A percentile compares a stretch with the other conserved stretches of the same genome.
Conservation (phyloP, 1,140 invertebrate species). For the Penaeus chinensis region DNA sequence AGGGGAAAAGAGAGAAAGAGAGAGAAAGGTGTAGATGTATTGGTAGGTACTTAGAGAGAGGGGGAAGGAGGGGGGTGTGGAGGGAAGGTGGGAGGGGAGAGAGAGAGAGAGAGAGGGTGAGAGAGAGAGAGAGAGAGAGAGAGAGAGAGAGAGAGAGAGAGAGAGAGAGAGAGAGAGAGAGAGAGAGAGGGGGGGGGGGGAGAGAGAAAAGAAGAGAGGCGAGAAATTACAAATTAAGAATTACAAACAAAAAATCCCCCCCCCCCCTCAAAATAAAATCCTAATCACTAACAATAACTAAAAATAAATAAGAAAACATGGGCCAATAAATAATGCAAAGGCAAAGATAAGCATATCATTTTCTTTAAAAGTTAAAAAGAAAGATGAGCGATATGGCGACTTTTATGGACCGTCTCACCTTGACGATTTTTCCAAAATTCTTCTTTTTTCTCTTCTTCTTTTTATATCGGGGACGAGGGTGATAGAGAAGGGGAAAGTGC, state of each 20-base stretch:
- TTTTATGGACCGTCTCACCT: too few species aligned
- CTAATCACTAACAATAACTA: too few species aligned
- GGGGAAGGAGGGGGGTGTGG: neutral
- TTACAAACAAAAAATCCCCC: neutral
- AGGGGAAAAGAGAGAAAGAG: neutral
- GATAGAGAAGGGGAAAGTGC: too few species aligned
- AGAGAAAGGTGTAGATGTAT: neutral
- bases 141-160: neutral
- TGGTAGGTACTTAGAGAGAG: neutral
- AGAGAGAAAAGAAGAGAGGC: neutral
- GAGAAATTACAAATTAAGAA: neutral
- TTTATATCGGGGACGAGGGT: too few species aligned
- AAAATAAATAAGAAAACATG: too few species aligned
- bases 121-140: neutral
- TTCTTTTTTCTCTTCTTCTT: too few species aligned
- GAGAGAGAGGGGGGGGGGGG: neutral
- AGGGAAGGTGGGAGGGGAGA: neutral
- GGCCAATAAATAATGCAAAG: too few species aligned
- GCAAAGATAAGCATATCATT: too few species aligned
- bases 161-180: constrained; percentile 3
- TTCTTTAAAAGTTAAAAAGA: too few species aligned
- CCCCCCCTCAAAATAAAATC: neutral
- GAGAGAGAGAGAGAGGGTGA: neutral
- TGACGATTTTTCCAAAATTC: too few species aligned
- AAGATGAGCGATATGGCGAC: too few species aligned